A percentile compares a stretch with the other conserved stretches of the same genome.
These are phyloP conservation scores for Hirtodrosophila confusa DNA, from an alignment of 2,888 invertebrate genomes.

Conservation along the genomic window DNA sequence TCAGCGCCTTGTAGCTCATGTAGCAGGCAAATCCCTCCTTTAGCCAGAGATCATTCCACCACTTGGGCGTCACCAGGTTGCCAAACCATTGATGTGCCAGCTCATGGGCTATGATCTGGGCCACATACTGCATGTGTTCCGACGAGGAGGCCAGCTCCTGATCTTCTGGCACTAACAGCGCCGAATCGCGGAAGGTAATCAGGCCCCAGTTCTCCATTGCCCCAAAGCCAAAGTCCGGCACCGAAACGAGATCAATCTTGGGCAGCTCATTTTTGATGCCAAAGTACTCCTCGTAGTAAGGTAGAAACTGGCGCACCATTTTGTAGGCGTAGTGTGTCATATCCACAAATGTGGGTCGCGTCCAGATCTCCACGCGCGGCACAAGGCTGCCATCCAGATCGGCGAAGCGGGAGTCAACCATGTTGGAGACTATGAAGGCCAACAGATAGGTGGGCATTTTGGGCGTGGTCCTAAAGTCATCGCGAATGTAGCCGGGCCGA, in stretches of 20 bases:
- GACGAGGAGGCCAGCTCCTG: slow-evolving; percentile 84
- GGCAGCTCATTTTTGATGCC: slow-evolving; percentile 87
- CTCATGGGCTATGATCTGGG: slow-evolving; percentile 90
- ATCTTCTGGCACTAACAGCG: slow-evolving; percentile 85
- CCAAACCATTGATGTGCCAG: slow-evolving; percentile 94
- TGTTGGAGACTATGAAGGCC: slow-evolving; percentile 87
- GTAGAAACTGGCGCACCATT: slow-evolving; percentile 86
- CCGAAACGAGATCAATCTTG: slow-evolving; percentile 89
- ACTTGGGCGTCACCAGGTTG: slow-evolving; percentile 89
- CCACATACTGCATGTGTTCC: slow-evolving; percentile 87
- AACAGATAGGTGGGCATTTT: slow-evolving; percentile 91
- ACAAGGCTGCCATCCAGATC: slow-evolving; percentile 67
- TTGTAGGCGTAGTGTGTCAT: slow-evolving; percentile 85
- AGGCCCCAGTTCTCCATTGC: slow-evolving; percentile 91
- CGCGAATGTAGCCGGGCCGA: slow-evolving; percentile 86
- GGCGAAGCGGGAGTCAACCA: slow-evolving; percentile 82
- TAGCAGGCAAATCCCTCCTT: slow-evolving; percentile 86
- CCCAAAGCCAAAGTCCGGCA: slow-evolving; percentile 89
- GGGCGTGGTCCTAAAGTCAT: slow-evolving; percentile 87
- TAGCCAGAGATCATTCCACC: slow-evolving; percentile 91
- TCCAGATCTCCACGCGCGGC: slow-evolving; percentile 83
- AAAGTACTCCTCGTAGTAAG: slow-evolving; percentile 88
- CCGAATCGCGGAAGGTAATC: slow-evolving; percentile 88
- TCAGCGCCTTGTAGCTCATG: slow-evolving; percentile 84
- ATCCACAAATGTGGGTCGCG: slow-evolving; percentile 80